Conservation (phyloP, 2,888 invertebrate genomes). For the Myathropa florea region DNA sequence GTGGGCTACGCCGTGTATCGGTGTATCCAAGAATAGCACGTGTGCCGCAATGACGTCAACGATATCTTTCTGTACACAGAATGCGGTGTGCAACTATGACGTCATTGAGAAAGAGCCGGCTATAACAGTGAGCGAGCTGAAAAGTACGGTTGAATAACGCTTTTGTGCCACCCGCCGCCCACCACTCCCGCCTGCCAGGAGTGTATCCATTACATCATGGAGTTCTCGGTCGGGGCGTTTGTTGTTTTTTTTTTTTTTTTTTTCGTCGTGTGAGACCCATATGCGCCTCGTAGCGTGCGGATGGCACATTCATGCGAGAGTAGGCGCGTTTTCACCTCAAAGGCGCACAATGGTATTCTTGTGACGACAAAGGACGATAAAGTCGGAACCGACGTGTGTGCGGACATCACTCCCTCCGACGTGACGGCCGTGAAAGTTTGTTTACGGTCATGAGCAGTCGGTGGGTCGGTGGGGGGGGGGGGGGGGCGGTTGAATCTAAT, state of each 20-base stretch:
- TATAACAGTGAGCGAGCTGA: slow-evolving; percentile 31
- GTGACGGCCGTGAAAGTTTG: slow-evolving; percentile 28
- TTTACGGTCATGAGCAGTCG: not conserved
- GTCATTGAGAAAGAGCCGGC: slow-evolving; percentile 71
- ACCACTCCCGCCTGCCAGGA: slow-evolving; percentile 51
- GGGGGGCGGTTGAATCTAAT: not conserved
- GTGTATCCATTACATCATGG: slow-evolving; percentile 40
- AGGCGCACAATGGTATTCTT: slow-evolving; percentile 1
- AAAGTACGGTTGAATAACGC: not conserved
- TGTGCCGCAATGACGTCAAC: slow-evolving; percentile 75
- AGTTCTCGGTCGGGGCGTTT: slow-evolving; percentile 3
- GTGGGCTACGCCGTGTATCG: not conserved
- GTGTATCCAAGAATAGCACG: slow-evolving; percentile 70
- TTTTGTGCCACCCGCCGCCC: slow-evolving; percentile 16
- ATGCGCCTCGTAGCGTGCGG: not conserved
- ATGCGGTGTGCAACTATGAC: slow-evolving; percentile 56
- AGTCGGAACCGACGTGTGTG: not conserved
- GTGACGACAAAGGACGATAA: not conserved
- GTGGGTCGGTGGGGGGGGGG: not conserved
- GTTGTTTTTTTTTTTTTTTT: not conserved
- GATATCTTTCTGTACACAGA: slow-evolving; percentile 1
- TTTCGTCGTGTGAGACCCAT: not conserved
- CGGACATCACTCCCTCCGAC: not conserved
- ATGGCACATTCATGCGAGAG: slow-evolving; percentile 24
- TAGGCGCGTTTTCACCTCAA: slow-evolving; percentile 14